Evolutionary conservation across 1,140 invertebrate species (phyloP), one percentile per base, ranked within the genome.

Genomic region (Colletes gigas): DNA sequence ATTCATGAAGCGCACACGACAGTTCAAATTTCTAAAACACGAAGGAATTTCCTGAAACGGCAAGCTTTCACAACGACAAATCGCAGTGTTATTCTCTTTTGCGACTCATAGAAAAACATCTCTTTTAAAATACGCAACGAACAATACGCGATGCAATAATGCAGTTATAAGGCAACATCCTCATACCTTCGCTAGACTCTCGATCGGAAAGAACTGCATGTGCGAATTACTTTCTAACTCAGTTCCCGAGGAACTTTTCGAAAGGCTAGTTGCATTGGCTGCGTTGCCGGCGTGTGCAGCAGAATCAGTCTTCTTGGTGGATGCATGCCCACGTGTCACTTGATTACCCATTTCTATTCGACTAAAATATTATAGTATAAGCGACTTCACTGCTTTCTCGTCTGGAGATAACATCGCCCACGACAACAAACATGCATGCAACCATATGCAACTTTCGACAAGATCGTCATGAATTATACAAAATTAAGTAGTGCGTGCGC

Each of bases 171-270:
- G 15, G 3, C 30, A 12, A 52, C n/a, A 6, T 67, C 65, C 44
- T 60, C 86, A 93, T 92, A 96, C 95, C 94, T 96, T 96, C 21
- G 95, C 94, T 70, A 97, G 92, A 89, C 95, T 96, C 87, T 96
- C 96, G 52, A 96, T 94, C 1, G 96, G 96, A 78, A 96, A 93
- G 83, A 96, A 94, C 60, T 95, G 95, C 55, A 93, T 94, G n/a
- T 94, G 90, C 59, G 93, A 92, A 88, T 94, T 94, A 81, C 94
- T 94, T 69, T 94, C 94, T 55, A 95, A 92, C 85, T 95, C 95
- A 8, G 93, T 94, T 21, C 94, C 95, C 8, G 95, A 96, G 12
- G 94, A 93, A 50, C 95, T 95, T 78, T 95, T 92, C 15, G 94
- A 92, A 44, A 94, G 90, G 12, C 93, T 93, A 76, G 93, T 92